These are phyloP conservation scores for Tetragnatha versicolor DNA, from an alignment of 1,140 invertebrate genomes.

Conservation along the genomic window DNA sequence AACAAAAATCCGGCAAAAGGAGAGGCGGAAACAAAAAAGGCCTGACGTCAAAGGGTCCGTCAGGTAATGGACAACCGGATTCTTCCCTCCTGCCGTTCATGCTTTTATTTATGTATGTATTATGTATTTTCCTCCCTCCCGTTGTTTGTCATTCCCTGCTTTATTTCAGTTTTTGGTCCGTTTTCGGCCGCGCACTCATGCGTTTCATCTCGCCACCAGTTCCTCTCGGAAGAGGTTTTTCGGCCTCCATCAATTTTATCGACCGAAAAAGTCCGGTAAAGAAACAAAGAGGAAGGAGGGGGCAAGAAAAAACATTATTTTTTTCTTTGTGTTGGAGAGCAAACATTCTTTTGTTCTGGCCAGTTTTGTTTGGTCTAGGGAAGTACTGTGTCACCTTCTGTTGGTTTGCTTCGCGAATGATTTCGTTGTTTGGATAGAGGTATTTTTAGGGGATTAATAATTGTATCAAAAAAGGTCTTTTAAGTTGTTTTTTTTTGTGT, in stretches of 20 bases:
- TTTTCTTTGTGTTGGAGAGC: background rate
- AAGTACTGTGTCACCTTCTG: too few species aligned
- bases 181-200: conserved; percentile 28
- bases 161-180: conserved; percentile 15
- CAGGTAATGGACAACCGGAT: conserved; percentile 43
- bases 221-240: background rate
- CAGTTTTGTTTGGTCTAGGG: background rate
- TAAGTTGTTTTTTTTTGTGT: too few species aligned
- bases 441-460: too few species aligned
- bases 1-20: too few species aligned
- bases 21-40: too few species aligned
- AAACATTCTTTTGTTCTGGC: background rate
- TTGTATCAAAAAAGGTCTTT: too few species aligned
- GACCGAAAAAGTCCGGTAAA: conserved; percentile 35
- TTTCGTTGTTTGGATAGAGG: too few species aligned
- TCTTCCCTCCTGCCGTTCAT: conserved; percentile 19
- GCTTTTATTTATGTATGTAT: conserved; percentile 52
- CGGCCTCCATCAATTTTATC: conserved; percentile 43
- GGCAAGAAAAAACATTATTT: background rate
- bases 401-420: too few species aligned
- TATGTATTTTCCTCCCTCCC: conserved; percentile 22
- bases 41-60: conserved; percentile 28
- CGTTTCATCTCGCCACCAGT: conserved; percentile 43
- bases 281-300: conserved; percentile 2
- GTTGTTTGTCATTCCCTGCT: conserved; percentile 22